A percentile compares a stretch with the other conserved stretches of the same genome.
Conservation (phyloP, 1,140 invertebrate species). For the Orius insidiosus region DNA sequence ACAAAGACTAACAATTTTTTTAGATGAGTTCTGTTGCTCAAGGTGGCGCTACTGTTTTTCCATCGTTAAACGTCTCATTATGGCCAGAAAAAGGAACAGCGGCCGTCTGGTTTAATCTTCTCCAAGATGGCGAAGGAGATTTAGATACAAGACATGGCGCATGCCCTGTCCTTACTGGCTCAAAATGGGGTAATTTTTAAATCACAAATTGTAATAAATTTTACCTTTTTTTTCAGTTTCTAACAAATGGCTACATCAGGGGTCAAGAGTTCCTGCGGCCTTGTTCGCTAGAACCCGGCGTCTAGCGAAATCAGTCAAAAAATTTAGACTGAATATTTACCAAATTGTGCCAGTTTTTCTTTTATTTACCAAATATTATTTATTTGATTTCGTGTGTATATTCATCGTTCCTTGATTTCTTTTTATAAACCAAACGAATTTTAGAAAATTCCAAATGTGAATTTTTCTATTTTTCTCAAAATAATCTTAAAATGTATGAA, state of each 20-base stretch:
- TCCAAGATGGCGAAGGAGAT: constrained; percentile 85
- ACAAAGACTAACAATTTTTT: constrained; percentile 17
- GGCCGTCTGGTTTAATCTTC: constrained; percentile 91
- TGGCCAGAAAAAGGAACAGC: constrained; percentile 82
- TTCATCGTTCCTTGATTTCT: too few relatives aligned
- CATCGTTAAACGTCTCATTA: constrained; percentile 59
- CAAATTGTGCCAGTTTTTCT: too few relatives aligned
- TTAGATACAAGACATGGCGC: constrained; percentile 84
- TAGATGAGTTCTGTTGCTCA: constrained; percentile 92
- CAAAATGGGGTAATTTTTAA: constrained; percentile 73
- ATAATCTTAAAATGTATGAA: too few relatives aligned
- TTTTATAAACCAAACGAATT: too few relatives aligned
- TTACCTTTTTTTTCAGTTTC: constrained; percentile 46
- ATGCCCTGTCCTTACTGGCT: constrained; percentile 88
- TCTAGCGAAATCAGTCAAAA: too few relatives aligned
- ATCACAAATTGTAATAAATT: neutral
- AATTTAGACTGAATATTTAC: too few relatives aligned
- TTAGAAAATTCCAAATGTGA: too few relatives aligned
- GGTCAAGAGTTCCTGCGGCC: constrained; percentile 65
- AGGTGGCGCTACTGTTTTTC: constrained; percentile 92
- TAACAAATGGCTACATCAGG: constrained; percentile 95
- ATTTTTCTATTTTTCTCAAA: too few relatives aligned
- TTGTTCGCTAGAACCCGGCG: constrained; percentile 11
- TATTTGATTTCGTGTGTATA: too few relatives aligned
- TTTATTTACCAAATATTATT: too few relatives aligned